phyloP scores from a whole-genome alignment of 2,888 invertebrate species.

The Nesidiocoris tenuis region DNA sequence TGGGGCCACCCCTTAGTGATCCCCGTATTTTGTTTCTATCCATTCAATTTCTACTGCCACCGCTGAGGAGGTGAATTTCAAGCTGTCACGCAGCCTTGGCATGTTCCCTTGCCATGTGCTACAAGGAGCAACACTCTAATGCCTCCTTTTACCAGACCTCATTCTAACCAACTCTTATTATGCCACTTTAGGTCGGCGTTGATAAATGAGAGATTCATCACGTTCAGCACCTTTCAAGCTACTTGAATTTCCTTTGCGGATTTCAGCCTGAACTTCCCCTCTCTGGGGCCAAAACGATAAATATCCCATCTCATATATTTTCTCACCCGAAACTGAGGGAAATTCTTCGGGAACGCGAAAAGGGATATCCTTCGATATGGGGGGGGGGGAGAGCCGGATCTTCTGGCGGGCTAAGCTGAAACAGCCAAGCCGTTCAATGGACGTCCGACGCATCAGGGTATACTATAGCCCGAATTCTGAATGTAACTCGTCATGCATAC shows the following conservation, averaged over 20 bases:
- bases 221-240: constrained; percentile 11
- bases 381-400: not conserved
- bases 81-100: constrained; percentile 8
- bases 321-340: constrained; percentile 9
- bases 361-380: not conserved
- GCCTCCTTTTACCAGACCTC: constrained; percentile 11
- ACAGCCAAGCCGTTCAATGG: not conserved
- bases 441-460: not conserved
- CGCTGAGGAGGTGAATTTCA: constrained; percentile 27
- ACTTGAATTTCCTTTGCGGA: not conserved
- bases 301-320: not conserved
- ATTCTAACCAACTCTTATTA: constrained; percentile 10
- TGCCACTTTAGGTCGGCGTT: constrained; percentile 15
- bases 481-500: constrained; percentile 29
- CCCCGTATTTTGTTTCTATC: not conserved
- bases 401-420: not conserved
- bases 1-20: not conserved
- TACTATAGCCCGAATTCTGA: constrained; percentile 9
- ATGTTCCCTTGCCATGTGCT: not conserved
- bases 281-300: not conserved
- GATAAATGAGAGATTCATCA: constrained; percentile 29
- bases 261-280: constrained; percentile 20
- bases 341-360: not conserved
- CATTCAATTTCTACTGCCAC: not conserved
- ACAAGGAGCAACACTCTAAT: not conserved